Conservation (phyloP, 2,797 vertebrate genomes). For the Coccyzus lansbergi region DNA sequence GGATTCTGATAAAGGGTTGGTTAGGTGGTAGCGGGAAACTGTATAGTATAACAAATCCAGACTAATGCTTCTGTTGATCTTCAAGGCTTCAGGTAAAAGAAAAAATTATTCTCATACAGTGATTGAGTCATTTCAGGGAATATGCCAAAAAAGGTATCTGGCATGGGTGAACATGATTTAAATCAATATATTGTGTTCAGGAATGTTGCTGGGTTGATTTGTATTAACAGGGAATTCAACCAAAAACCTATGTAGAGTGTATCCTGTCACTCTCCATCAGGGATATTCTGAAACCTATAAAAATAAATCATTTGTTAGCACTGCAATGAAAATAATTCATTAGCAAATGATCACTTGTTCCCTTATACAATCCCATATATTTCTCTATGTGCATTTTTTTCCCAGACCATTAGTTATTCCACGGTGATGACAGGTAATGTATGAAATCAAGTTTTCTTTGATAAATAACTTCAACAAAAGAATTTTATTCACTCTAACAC, state of each 20-base stretch:
- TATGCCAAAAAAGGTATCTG: background rate
- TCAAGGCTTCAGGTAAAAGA: background rate
- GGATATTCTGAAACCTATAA: background rate
- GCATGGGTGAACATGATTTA: background rate
- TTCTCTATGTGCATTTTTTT: background rate
- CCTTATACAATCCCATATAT: background rate
- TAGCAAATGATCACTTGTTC: background rate
- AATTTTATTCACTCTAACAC: background rate
- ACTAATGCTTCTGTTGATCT: background rate
- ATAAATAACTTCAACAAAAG: background rate
- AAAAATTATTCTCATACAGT: background rate
- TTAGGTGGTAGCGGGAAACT: background rate
- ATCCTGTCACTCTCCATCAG: background rate
- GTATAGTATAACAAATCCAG: accelerated
- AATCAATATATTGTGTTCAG: accelerated
- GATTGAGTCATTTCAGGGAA: background rate
- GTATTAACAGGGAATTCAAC: background rate
- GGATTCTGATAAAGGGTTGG: no score
- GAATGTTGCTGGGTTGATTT: background rate
- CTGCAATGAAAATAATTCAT: background rate
- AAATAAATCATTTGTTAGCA: background rate
- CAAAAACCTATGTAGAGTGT: accelerated
- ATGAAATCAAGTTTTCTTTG: background rate
- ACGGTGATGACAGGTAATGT: background rate
- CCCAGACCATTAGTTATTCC: background rate